Evolutionary conservation across 2,113 vertebrate species (phyloP).

Genomic region (Chiloscyllium plagiosum): DNA sequence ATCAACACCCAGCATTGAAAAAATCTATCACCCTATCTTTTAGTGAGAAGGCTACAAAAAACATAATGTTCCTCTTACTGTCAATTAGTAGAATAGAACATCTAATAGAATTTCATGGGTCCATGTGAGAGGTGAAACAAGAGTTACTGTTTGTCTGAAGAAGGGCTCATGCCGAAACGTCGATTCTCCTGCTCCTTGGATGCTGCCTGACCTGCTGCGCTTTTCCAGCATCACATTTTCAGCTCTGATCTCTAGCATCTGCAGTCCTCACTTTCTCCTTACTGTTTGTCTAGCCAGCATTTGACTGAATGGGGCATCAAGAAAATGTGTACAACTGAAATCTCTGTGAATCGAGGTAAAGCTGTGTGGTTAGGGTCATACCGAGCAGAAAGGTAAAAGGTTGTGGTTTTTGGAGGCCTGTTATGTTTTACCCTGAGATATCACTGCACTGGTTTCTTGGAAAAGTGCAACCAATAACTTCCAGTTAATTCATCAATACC

Average conservation of each 20-base stretch:
- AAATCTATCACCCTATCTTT: neutral
- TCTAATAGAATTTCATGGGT: neutral
- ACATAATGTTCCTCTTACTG: neutral
- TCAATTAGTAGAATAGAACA: neutral
- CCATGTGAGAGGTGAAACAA: neutral
- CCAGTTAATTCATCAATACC: neutral
- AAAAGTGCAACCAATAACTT: neutral
- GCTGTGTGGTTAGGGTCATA: neutral
- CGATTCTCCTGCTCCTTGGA: too few species aligned
- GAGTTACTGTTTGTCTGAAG: neutral
- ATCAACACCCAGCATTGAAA: neutral
- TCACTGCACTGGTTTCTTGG: neutral
- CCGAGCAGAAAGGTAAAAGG: neutral
- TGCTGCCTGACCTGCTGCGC: too few species aligned
- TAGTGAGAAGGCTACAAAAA: neutral
- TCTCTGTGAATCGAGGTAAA: neutral
- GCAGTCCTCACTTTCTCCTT: too few species aligned
- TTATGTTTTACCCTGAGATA: neutral
- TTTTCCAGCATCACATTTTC: too few species aligned
- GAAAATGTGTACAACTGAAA: too few species aligned
- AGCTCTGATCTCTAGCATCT: too few species aligned
- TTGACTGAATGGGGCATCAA: too few species aligned
- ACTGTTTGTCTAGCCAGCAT: neutral
- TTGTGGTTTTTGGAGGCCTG: neutral
- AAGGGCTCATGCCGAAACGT: too few species aligned